Evolutionary conservation across 2,113 vertebrate genomes (phyloP).

Genomic region (Vulpes ferrilata): DNA sequence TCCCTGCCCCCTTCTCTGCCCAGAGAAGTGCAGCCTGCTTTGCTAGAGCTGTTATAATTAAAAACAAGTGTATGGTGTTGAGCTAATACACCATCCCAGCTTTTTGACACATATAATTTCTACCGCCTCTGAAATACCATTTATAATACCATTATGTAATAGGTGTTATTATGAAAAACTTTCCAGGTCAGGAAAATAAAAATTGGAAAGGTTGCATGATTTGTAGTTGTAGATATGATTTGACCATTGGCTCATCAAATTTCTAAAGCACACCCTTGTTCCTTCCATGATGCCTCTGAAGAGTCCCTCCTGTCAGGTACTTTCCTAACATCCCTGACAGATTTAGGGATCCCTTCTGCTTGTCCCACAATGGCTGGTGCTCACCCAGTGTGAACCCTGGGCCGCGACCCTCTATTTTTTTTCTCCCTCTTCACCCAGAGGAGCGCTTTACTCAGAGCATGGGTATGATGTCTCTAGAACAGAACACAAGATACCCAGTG

Average conservation of each 20-base stretch:
- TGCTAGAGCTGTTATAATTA: background rate
- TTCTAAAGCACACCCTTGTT: background rate
- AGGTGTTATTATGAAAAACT: background rate
- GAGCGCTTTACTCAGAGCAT: background rate
- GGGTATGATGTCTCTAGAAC: background rate
- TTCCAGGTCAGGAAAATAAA: background rate
- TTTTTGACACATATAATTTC: background rate
- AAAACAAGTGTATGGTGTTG: background rate
- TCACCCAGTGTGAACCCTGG: background rate
- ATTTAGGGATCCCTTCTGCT: background rate
- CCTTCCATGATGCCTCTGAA: background rate
- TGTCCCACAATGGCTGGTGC: too few relatives aligned
- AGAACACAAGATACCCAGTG: background rate
- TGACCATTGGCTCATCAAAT: background rate
- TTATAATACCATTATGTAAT: background rate
- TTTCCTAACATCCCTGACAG: background rate
- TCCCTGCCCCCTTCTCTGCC: background rate
- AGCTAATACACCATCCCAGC: background rate
- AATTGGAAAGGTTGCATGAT: background rate
- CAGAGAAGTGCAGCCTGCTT: background rate
- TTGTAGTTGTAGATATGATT: background rate
- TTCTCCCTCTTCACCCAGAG: background rate
- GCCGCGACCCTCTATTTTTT: background rate
- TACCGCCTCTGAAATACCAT: background rate
- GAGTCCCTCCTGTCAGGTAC: background rate